Conservation (phyloP, 2,797 vertebrate genomes). For the Acrossocheilus fasciatus region DNA sequence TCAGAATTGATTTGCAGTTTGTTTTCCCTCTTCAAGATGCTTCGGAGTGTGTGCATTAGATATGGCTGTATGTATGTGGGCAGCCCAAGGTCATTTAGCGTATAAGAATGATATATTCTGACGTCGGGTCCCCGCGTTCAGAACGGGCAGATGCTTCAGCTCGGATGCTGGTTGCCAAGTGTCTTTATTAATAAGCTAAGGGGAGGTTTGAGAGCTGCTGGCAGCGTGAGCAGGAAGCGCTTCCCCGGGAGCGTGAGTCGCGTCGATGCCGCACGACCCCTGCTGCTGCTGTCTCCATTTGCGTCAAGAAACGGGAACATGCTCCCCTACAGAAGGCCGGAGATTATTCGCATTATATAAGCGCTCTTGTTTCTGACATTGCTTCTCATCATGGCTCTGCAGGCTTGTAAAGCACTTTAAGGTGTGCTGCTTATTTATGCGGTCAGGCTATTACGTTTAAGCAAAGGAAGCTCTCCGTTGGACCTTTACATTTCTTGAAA, state of each 20-base stretch:
- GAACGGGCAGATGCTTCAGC: slow-evolving; percentile 78
- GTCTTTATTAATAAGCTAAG: slow-evolving; percentile 79
- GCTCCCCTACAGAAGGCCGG: slow-evolving; percentile 10
- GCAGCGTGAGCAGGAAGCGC: slow-evolving; percentile 71
- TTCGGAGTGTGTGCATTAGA: slow-evolving; percentile 69
- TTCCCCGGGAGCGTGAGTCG: slow-evolving; percentile 64
- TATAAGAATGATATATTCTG: slow-evolving; percentile 79
- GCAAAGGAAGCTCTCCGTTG: background rate
- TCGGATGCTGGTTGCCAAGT: slow-evolving; percentile 74
- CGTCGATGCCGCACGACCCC: slow-evolving; percentile 37
- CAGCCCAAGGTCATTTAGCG: slow-evolving; percentile 79
- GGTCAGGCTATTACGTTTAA: background rate
- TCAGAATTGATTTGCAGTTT: slow-evolving; percentile 80
- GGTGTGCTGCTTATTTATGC: background rate
- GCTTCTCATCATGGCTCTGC: background rate
- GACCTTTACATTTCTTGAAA: slow-evolving; percentile 16
- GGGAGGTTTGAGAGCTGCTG: slow-evolving; percentile 72
- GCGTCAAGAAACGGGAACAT: slow-evolving; percentile 14
- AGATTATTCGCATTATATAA: slow-evolving; percentile 29
- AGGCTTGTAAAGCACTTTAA: slow-evolving; percentile 2
- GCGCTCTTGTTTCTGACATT: slow-evolving; percentile 17
- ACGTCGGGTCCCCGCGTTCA: slow-evolving; percentile 73
- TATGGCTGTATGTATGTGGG: slow-evolving; percentile 70
- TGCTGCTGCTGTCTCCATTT: slow-evolving; percentile 39
- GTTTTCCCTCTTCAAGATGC: slow-evolving; percentile 72